Base-by-base conservation (phyloP, 1,140 invertebrate species). In the Magallana gigas region DNA sequence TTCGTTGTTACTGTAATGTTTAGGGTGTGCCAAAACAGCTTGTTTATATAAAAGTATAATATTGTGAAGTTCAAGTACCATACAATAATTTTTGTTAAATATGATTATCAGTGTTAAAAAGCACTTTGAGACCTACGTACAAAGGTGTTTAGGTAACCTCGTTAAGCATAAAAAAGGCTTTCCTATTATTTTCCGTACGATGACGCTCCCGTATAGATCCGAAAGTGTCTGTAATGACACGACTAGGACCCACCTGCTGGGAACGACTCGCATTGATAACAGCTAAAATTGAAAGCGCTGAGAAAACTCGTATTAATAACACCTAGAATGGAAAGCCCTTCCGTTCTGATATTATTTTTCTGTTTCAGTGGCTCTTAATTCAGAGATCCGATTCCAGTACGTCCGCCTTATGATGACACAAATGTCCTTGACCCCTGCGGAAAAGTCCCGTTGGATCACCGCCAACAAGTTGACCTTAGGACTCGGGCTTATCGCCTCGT, bases 341-440 rank as follows among this genome's bases (percentile, higher is more conserved):
- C 68, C 68, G 68, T 76, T 76, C 68, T 76, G 68, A 76, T 29
- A 29, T 85, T 85, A 12, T 16, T 62, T 87, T 59, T 83, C 18
- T 64, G 57, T 83, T 87, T 36, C 59, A 87, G 85, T 87, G 85
- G 85, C 76, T 8, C 80, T 87, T 76, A 87, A 87, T 83, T 57
- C 85, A 83, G 85, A 87, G 56, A 87, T 87, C n/a, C 76, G 85
- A 57, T 87, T 82, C 64, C 76, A 87, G 16, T 87, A 87, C 36
- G 85, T 87, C 16, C 57, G 62, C 57, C 80, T 87, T n/a, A 68
- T 87, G 76, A 82, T 82, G 76, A 80, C 58, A n/a, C 76, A 82
- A 16, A 82, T 87, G 80, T 87, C 85, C 14, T 57, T 87, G 57
- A 87, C 85, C 58, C 85, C 85, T 9, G 18, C 57, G 9, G 85